Percentiles rank a stretch among this genome's conserved stretches.
These are phyloP conservation scores for Cygnus olor DNA, from an alignment of 2,797 vertebrate genomes.

Conservation along the genomic window DNA sequence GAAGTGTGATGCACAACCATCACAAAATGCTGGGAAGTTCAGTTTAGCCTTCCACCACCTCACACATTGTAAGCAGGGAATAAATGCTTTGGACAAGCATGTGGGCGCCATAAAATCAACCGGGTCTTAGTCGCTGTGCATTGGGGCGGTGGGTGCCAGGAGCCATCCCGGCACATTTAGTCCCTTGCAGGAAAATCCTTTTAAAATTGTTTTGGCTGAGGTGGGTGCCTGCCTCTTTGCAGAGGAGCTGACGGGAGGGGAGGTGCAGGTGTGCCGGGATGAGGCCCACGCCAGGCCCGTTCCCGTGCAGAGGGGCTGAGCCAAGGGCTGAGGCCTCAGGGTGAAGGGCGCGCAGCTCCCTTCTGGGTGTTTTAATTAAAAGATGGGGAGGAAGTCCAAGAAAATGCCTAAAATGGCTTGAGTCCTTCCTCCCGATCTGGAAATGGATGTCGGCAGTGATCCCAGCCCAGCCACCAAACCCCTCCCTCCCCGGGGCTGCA, in stretches of 20 bases:
- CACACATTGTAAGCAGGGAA: background rate
- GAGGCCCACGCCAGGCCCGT: background rate
- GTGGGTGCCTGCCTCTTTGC: background rate
- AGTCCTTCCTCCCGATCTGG: conserved; percentile 47
- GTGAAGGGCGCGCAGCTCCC: background rate
- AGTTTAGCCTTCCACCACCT: background rate
- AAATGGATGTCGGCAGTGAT: conserved; percentile 54
- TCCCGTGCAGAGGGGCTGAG: rapidly evolving
- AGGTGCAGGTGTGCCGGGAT: background rate
- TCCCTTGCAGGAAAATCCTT: background rate
- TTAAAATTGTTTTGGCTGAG: background rate
- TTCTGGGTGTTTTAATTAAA: conserved; percentile 56
- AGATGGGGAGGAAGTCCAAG: conserved; percentile 25
- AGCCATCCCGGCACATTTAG: background rate
- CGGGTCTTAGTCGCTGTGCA: background rate
- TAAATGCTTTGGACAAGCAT: background rate
- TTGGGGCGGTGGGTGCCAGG: background rate
- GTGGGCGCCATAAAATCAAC: rapidly evolving
- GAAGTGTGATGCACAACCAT: background rate
- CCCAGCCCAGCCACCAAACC: conserved; percentile 56
- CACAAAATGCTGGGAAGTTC: background rate
- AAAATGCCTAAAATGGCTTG: conserved; percentile 66
- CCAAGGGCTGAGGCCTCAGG: background rate
- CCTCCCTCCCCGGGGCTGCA: conserved; percentile 43
- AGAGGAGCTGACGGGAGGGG: background rate